phyloP scores from a whole-genome alignment of 2,113 vertebrate genomes.

The Strix aluco region DNA sequence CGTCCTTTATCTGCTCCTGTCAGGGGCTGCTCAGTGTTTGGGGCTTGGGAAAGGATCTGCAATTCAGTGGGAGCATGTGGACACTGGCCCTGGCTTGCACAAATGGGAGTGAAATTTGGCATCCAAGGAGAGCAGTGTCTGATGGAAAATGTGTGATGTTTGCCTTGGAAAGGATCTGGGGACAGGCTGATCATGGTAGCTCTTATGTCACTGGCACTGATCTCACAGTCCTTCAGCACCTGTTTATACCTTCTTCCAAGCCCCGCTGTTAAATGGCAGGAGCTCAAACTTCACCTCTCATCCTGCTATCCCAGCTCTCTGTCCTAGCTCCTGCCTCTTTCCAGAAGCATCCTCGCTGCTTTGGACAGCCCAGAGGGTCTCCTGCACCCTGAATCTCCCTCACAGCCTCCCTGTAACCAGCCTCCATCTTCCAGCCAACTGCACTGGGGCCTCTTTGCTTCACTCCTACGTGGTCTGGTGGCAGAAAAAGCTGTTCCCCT shows the following conservation, averaged over 20 bases:
- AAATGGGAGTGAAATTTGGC: conserved; percentile 38
- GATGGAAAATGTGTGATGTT: conserved; percentile 45
- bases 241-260: neutral
- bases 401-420: neutral
- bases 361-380: neutral
- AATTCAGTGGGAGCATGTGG: neutral
- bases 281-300: neutral
- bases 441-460: neutral
- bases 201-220: neutral
- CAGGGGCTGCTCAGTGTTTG: neutral
- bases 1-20: neutral
- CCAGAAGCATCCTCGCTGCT: neutral
- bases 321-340: neutral
- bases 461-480: accelerated
- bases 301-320: neutral
- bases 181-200: neutral
- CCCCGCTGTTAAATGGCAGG: neutral
- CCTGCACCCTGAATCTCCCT: neutral
- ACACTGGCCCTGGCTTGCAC: conserved; percentile 31
- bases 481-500: neutral
- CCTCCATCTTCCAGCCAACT: neutral
- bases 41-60: neutral
- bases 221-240: conserved; percentile 9
- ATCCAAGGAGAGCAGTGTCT: neutral
- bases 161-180: conserved; percentile 44